These are phyloP conservation scores for Hydrolagus colliei DNA, from an alignment of 2,797 vertebrate genomes.

Conservation along the genomic window DNA sequence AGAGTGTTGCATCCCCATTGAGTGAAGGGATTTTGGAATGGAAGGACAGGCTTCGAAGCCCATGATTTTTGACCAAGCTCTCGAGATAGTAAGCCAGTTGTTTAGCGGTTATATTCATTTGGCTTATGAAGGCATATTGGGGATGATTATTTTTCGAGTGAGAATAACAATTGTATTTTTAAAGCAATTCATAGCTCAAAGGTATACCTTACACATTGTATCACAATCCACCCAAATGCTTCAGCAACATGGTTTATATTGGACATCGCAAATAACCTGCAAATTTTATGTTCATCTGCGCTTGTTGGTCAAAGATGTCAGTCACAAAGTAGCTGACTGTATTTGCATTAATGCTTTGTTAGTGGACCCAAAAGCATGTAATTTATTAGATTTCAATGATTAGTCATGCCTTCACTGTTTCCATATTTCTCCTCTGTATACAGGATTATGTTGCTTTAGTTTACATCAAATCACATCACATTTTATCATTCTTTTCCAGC, in stretches of 20 bases:
- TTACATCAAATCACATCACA: neutral
- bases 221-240: neutral
- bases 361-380: neutral
- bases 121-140: too few species aligned
- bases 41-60: too few species aligned
- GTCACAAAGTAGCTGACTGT: neutral
- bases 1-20: neutral
- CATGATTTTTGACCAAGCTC: too few species aligned
- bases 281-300: neutral
- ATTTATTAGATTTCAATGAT: neutral
- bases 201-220: neutral
- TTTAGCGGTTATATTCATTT: too few species aligned
- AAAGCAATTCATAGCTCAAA: neutral
- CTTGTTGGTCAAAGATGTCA: constrained; percentile 10
- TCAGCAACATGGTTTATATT: neutral
- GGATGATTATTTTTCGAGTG: too few species aligned
- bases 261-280: neutral
- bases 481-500: neutral
- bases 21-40: neutral
- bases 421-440: neutral
- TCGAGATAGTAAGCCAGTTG: too few species aligned
- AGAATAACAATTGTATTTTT: too few species aligned
- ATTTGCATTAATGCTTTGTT: constrained; percentile 11
- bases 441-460: neutral
- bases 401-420: neutral